A percentile compares a stretch with the other conserved stretches of the same genome.
Evolutionary conservation across 2,888 invertebrate species (phyloP).

Genomic region (Hyposoter didymator): DNA sequence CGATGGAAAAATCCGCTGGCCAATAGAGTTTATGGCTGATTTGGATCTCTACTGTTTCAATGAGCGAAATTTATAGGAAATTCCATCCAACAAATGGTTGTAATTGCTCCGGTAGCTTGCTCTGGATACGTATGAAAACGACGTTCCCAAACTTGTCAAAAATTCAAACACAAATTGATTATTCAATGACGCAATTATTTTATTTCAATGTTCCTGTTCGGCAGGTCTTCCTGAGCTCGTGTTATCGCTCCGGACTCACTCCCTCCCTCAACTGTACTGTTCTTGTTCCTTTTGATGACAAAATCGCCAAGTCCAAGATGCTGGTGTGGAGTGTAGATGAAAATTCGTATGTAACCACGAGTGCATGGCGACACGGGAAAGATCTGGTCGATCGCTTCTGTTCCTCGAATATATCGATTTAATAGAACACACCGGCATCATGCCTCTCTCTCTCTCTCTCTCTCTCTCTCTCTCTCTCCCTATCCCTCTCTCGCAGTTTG

Average conservation of each 20-base stretch:
- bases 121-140: too few relatives aligned
- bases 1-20: not conserved
- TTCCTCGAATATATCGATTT: slow-evolving; percentile 44
- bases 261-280: too few relatives aligned
- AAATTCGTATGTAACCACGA: not conserved
- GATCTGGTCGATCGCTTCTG: slow-evolving; percentile 23
- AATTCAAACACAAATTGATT: not conserved
- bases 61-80: not conserved
- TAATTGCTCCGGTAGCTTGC: not conserved
- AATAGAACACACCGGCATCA: slow-evolving; percentile 18
- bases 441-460: not conserved
- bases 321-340: not conserved
- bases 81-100: not conserved
- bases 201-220: not conserved
- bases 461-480: slow-evolving; percentile 1
- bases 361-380: not conserved
- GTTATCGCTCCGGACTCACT: too few relatives aligned
- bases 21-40: not conserved
- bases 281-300: too few relatives aligned
- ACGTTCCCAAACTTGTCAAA: not conserved
- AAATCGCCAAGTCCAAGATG: not conserved
- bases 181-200: too few relatives aligned
- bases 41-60: not conserved
- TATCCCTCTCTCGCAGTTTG: not conserved
- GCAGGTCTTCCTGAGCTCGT: too few relatives aligned